Evolutionary conservation across 2,888 invertebrate species (phyloP).

Genomic region (Bombyx huttoni): DNA sequence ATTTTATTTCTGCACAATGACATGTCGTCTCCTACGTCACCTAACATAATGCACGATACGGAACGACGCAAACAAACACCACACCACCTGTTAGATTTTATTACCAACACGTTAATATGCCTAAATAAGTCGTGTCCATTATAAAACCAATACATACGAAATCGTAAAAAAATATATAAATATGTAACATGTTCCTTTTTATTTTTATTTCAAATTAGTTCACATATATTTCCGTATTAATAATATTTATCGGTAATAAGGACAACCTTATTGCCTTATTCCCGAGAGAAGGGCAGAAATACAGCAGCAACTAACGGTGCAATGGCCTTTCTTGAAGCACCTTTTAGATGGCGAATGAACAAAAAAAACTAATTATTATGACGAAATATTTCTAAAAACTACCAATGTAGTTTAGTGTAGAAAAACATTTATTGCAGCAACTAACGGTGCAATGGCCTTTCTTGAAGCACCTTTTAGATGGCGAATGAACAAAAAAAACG

Average conservation of each 20-base stretch:
- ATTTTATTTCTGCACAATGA: slow-evolving; percentile 1
- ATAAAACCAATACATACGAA: background rate
- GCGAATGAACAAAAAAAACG: too few species aligned
- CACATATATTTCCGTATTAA: too few species aligned
- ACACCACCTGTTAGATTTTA: slow-evolving; percentile 26
- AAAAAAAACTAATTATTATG: too few species aligned
- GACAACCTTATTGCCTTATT: too few species aligned
- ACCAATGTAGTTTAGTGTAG: too few species aligned
- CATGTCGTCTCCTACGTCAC: background rate
- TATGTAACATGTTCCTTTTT: too few species aligned
- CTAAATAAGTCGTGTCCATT: background rate
- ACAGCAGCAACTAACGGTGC: slow-evolving; percentile 39
- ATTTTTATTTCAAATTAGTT: too few species aligned
- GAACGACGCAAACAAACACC: slow-evolving; percentile 9
- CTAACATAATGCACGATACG: background rate
- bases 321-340: slow-evolving; percentile 17
- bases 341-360: too few species aligned
- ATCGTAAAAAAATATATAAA: too few species aligned
- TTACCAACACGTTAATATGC: background rate
- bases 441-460: slow-evolving; percentile 36
- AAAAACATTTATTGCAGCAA: slow-evolving; percentile 38
- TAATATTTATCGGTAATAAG: too few species aligned
- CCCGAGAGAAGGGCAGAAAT: too few species aligned
- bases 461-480: slow-evolving; percentile 3
- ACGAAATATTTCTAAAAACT: too few species aligned